Conservation (phyloP, 2,113 vertebrate species). For the Centropristis striata region DNA sequence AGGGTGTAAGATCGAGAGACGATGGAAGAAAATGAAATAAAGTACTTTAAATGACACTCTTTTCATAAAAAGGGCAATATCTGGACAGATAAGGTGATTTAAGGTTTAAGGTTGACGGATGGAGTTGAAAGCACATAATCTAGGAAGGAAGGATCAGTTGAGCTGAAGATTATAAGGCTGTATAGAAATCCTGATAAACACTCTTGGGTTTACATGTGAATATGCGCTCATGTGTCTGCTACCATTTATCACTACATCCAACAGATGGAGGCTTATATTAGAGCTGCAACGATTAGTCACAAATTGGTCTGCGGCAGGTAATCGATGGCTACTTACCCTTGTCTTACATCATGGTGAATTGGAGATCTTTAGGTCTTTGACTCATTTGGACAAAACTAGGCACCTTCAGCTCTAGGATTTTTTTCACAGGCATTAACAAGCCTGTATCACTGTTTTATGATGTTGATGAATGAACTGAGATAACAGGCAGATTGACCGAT, state of each 20-base stretch:
- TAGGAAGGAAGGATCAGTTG: neutral
- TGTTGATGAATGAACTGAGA: no score
- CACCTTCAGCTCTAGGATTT: neutral
- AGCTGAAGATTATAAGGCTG: neutral
- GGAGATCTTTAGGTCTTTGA: neutral
- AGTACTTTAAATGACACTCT: no score
- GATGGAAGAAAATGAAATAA: slow-evolving; percentile 15
- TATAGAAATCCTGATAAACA: neutral
- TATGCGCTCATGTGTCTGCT: neutral
- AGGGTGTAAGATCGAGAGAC: neutral
- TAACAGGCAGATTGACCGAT: neutral
- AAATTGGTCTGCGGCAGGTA: neutral
- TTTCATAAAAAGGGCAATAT: neutral
- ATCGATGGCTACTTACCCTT: neutral
- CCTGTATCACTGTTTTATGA: neutral
- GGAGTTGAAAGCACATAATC: neutral
- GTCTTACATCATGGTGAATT: neutral
- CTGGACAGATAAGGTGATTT: neutral
- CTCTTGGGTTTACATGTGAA: neutral
- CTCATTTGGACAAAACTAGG: no score
- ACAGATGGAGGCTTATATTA: neutral
- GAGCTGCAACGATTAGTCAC: neutral
- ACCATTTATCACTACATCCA: neutral
- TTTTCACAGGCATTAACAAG: no score
- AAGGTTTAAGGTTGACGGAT: neutral